Evolutionary conservation across 1,140 invertebrate genomes (phyloP), one percentile per base, ranked within the genome.

Genomic region (Tyrophagus putrescentiae): DNA sequence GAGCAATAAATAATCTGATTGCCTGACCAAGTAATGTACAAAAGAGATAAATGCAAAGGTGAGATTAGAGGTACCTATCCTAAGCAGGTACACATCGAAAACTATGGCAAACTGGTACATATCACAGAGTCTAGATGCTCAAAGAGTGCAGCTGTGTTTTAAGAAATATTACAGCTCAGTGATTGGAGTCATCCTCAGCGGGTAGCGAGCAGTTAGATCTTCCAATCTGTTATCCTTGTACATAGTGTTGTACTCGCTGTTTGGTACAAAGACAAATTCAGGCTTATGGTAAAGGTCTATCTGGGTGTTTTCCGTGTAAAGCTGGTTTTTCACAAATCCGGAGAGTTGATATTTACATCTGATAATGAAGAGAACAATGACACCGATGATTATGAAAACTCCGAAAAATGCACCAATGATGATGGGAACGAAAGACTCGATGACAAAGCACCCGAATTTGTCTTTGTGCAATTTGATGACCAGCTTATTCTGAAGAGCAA

Each of bases 251-350:
- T 42, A 29, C n/a, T 57, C 56, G 29, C 25, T 29, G 56, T 41
- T 57, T n/a, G 57, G 39, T 45, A 59, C 29, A 44, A 59, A 59
- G 1, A 59, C 57, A 59, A 59, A 59, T 28, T 59, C 57, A 27
- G 57, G 57, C 33, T 59, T 59, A 4, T n/a, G 36, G 36, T 59
- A 59, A 1, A 44, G 39, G 34, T 41, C 34, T 31, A 29, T 23
- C 3, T 42, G 36, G 50, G 32, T 59, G 13, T 31, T 56, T n/a
- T 59, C 57, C 2, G 3, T 29, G 34, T 41, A 42, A 16, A 21
- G 39, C 50, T 59, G 57, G 50, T 59, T 59, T 45, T 59, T 59
- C 3, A 59, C 57, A 29, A 59, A 42, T n/a, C 57, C 57, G 11
- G 57, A 44, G 4, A 59, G 39, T 21, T 28, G 36, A 44, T 59